phyloP scores from a whole-genome alignment of 2,797 vertebrate genomes.

The Pelobates cultripes region DNA sequence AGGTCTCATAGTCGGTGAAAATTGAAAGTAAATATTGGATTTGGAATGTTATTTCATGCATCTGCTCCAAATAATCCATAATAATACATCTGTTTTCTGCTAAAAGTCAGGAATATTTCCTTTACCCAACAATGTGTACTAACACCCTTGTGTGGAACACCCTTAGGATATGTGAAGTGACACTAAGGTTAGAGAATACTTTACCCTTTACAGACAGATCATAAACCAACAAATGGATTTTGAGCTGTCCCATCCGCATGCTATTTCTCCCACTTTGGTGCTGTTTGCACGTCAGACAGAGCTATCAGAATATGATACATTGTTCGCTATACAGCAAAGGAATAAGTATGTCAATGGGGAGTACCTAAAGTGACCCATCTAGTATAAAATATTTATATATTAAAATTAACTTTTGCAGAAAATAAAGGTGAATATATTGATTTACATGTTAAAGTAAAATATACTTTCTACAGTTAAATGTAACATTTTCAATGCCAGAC shows the following conservation, averaged over 20 bases:
- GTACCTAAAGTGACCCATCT: constrained; percentile 13
- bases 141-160: constrained; percentile 3
- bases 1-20: too few species aligned
- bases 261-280: constrained; percentile 44
- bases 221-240: neutral
- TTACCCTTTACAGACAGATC: neutral
- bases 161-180: constrained; percentile 11
- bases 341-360: constrained; percentile 16
- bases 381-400: neutral
- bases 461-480: too few species aligned
- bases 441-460: too few species aligned
- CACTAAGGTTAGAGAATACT: neutral
- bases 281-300: constrained; percentile 11
- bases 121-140: neutral
- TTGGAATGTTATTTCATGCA: neutral
- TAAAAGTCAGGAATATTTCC: neutral
- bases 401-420: too few species aligned
- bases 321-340: neutral
- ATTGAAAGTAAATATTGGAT: too few species aligned
- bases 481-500: too few species aligned
- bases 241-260: constrained; percentile 28
- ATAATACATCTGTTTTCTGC: neutral
- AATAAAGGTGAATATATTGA: too few species aligned
- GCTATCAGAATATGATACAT: neutral
- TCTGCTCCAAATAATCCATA: neutral